Evolutionary conservation across 23 tunicate species (phyloP).

Genomic region (Corella eumyota): DNA sequence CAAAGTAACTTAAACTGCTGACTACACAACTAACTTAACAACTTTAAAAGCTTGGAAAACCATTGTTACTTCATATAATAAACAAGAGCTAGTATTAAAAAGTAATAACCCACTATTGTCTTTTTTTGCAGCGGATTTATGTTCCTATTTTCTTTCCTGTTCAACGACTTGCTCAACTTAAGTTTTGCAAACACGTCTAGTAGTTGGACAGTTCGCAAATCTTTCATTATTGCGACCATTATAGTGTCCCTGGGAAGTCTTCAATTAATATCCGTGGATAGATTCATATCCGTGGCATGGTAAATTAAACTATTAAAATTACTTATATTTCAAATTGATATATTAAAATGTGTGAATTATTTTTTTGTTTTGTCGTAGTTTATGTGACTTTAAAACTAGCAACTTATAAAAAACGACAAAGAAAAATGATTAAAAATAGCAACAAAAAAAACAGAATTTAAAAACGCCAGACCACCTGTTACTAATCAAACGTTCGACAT

Average conservation of each 20-base stretch:
- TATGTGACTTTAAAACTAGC: too few species aligned
- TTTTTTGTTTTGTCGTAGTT: not conserved
- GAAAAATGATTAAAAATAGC: too few species aligned
- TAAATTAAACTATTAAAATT: not conserved
- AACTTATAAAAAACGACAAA: too few species aligned
- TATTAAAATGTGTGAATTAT: not conserved
- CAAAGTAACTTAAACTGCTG: not conserved
- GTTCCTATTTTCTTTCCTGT: conserved; percentile 11
- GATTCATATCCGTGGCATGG: conserved; percentile 17
- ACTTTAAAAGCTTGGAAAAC: too few species aligned
- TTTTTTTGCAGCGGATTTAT: conserved; percentile 9
- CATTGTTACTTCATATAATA: too few species aligned
- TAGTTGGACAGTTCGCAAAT: conserved; percentile 11
- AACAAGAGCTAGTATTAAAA: too few species aligned
- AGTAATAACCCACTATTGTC: not conserved
- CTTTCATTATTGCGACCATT: conserved; percentile 10
- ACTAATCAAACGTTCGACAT: not conserved
- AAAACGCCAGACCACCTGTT: not conserved
- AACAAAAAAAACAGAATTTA: too few species aligned
- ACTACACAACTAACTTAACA: too few species aligned
- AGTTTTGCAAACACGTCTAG: not conserved
- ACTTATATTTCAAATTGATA: too few species aligned
- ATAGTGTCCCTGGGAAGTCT: conserved; percentile 14
- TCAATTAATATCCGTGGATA: conserved; percentile 13
- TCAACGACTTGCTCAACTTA: conserved; percentile 10